phyloP scores from a whole-genome alignment of 2,888 invertebrate genomes.

The Criorhina ranunculi region DNA sequence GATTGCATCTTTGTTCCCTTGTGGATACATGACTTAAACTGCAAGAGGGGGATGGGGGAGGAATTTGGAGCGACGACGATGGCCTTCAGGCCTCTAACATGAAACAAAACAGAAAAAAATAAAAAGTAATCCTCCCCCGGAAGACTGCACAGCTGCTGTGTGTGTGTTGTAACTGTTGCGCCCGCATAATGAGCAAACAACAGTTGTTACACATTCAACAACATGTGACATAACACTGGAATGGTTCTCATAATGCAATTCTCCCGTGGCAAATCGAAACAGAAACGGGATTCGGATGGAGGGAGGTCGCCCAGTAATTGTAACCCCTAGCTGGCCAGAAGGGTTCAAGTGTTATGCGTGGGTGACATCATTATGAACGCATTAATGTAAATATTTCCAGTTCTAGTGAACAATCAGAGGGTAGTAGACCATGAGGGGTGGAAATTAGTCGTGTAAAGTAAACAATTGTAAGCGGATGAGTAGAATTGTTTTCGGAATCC shows the following conservation, averaged over 20 bases:
- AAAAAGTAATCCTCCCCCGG: slow-evolving; percentile 61
- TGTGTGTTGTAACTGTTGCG: slow-evolving; percentile 65
- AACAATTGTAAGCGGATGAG: too few relatives aligned
- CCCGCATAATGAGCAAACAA: slow-evolving; percentile 70
- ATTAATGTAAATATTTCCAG: slow-evolving; percentile 54
- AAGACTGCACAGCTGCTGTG: slow-evolving; percentile 59
- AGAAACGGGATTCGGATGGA: background rate
- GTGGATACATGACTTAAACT: slow-evolving; percentile 22
- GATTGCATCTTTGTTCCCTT: slow-evolving; percentile 70
- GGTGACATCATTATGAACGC: slow-evolving; percentile 52
- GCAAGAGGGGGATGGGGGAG: background rate
- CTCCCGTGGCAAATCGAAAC: slow-evolving; percentile 37
- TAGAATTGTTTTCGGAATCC: too few relatives aligned
- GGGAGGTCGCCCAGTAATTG: slow-evolving; percentile 10
- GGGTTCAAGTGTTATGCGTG: slow-evolving; percentile 47
- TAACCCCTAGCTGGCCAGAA: slow-evolving; percentile 54
- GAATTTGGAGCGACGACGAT: slow-evolving; percentile 6
- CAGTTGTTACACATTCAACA: slow-evolving; percentile 63
- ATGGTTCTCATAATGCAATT: slow-evolving; percentile 53
- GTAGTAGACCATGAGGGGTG: background rate
- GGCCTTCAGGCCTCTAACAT: slow-evolving; percentile 57
- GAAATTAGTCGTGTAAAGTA: background rate
- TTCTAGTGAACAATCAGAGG: background rate
- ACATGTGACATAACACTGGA: slow-evolving; percentile 69
- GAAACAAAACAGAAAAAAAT: slow-evolving; percentile 26